Evolutionary conservation across 2,888 invertebrate genomes (phyloP).

Genomic region (Protonemura montana): DNA sequence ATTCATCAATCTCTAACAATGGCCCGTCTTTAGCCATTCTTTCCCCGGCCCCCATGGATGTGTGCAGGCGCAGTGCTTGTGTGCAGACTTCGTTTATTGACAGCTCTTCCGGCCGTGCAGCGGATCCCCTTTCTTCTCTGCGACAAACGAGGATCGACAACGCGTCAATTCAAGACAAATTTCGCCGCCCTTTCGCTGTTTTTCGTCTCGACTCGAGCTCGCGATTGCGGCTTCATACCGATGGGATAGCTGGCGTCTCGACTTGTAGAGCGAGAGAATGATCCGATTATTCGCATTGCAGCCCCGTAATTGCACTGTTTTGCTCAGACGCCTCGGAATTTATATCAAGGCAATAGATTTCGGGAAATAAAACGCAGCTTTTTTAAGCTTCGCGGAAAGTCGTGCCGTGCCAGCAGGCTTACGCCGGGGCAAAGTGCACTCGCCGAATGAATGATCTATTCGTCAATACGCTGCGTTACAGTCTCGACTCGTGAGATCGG

Average conservation of each 20-base stretch:
- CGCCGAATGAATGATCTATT: not conserved
- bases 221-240: not conserved
- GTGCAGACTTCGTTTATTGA: not conserved
- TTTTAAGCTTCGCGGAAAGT: not conserved
- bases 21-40: not conserved
- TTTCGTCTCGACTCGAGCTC: constrained; percentile 23
- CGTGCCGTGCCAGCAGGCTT: not conserved
- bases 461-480: not conserved
- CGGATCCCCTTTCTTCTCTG: constrained; percentile 8
- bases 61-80: not conserved
- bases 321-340: not conserved
- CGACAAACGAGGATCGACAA: constrained; percentile 25
- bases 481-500: not conserved
- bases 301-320: not conserved
- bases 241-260: not conserved
- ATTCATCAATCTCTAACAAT: not conserved
- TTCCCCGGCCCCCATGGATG: not conserved
- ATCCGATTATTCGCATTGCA: constrained; percentile 12
- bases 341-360: not conserved
- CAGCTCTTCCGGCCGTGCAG: not conserved
- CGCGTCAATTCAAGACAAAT: constrained; percentile 35
- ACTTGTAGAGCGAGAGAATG: not conserved
- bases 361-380: not conserved
- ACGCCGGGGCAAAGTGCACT: not conserved
- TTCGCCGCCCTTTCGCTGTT: constrained; percentile 39